These are phyloP conservation scores for Myotis pilosus DNA, from an alignment of 2,797 vertebrate species.

Conservation along the genomic window DNA sequence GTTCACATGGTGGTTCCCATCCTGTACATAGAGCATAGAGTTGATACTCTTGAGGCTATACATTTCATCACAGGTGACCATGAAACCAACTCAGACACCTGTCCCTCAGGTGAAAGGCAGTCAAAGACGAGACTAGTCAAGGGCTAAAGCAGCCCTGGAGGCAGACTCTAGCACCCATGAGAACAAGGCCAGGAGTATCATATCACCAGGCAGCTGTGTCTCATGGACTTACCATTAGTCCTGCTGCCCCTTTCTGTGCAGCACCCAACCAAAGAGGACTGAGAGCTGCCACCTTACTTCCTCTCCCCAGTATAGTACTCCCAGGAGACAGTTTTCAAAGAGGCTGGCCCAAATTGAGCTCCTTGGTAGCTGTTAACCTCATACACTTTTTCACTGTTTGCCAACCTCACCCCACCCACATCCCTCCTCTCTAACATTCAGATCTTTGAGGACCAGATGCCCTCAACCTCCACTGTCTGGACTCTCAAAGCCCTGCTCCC, in stretches of 20 bases:
- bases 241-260: not conserved
- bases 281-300: not conserved
- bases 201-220: not conserved
- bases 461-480: not conserved
- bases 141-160: not conserved
- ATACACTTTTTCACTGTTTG: not conserved
- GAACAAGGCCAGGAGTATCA: not conserved
- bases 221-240: not conserved
- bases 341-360: not conserved
- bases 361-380: not conserved
- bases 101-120: not conserved
- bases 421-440: not conserved
- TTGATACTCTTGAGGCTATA: not conserved
- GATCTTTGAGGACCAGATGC: not conserved
- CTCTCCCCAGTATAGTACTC: not conserved
- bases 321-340: not conserved
- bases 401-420: not conserved
- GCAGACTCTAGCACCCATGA: not conserved
- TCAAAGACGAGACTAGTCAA: not conserved
- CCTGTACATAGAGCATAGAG: not conserved
- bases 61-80: not conserved
- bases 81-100: not conserved
- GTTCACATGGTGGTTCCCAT: not conserved
- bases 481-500: not conserved
- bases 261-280: not conserved